Conservation (phyloP, 2,888 invertebrate genomes). For the Tubulanus polymorphus region DNA sequence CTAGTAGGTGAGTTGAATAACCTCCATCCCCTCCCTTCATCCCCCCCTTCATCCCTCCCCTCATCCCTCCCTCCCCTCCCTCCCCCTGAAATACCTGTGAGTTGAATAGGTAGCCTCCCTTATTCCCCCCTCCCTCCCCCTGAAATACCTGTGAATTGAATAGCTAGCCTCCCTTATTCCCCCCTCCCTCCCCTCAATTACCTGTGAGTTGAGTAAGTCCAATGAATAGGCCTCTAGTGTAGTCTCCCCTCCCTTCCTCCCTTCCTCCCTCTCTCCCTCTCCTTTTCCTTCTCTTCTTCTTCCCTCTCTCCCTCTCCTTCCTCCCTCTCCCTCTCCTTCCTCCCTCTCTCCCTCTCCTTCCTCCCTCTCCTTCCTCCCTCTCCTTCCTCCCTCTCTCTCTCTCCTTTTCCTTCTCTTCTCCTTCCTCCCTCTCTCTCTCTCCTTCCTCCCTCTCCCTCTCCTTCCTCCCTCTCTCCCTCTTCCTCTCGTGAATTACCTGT, state of each 20-base stretch:
- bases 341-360: constrained; percentile 4
- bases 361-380: constrained; percentile 5
- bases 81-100: too few relatives aligned
- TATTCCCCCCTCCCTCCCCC: too few relatives aligned
- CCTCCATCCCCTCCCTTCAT: too few relatives aligned
- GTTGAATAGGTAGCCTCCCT: too few relatives aligned
- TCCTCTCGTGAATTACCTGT: constrained; percentile 3
- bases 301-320: constrained; percentile 4
- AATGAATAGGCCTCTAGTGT: too few relatives aligned
- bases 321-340: constrained; percentile 5
- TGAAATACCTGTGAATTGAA: too few relatives aligned
- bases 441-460: constrained; percentile 8
- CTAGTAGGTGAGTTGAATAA: constrained; percentile 58
- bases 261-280: background rate
- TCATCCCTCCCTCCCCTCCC: too few relatives aligned
- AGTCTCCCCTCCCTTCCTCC: constrained; percentile 48
- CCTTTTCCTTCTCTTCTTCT: constrained; percentile 2
- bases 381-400: constrained; percentile 7
- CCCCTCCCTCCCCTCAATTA: too few relatives aligned
- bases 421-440: constrained; percentile 8
- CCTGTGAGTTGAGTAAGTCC: too few relatives aligned
- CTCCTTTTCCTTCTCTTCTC: constrained; percentile 9
- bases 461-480: constrained; percentile 10
- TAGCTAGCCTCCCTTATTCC: too few relatives aligned
- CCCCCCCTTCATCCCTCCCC: too few relatives aligned